phyloP scores from a whole-genome alignment of 2,888 invertebrate genomes.

The Cheilosia variabilis region DNA sequence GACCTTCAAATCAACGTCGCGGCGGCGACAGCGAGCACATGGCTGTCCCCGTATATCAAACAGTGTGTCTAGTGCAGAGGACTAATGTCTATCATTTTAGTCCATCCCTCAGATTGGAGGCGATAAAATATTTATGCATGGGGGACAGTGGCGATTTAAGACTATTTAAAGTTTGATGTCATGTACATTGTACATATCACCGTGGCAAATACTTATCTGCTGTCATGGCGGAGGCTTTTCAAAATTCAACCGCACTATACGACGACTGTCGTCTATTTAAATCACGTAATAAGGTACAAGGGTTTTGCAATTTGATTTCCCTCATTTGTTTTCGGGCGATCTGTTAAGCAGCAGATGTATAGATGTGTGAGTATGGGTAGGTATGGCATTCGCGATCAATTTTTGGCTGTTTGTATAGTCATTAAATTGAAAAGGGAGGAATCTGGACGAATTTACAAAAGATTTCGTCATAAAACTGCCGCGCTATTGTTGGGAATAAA shows the following conservation, averaged over 20 bases:
- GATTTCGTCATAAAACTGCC: background rate
- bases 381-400: slow-evolving; percentile 2
- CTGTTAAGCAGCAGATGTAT: slow-evolving; percentile 19
- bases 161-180: slow-evolving; percentile 40
- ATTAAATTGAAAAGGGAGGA: slow-evolving; percentile 12
- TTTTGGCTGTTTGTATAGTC: slow-evolving; percentile 17
- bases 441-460: slow-evolving; percentile 2
- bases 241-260: background rate
- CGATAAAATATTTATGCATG: slow-evolving; percentile 53
- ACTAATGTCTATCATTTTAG: slow-evolving; percentile 40
- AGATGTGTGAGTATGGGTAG: slow-evolving; percentile 8
- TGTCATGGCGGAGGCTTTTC: too few relatives aligned
- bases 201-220: too few relatives aligned
- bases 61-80: slow-evolving; percentile 46
- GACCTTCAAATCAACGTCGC: slow-evolving; percentile 64
- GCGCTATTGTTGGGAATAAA: background rate
- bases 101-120: slow-evolving; percentile 53
- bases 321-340: background rate
- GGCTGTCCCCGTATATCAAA: slow-evolving; percentile 28
- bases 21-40: slow-evolving; percentile 7
- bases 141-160: slow-evolving; percentile 56
- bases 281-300: slow-evolving; percentile 16
- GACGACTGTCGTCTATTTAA: slow-evolving; percentile 1
- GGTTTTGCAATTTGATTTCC: slow-evolving; percentile 5
- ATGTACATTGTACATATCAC: background rate